These are phyloP conservation scores for Gracilinanus agilis DNA, from an alignment of 2,113 vertebrate genomes.

Conservation along the genomic window DNA sequence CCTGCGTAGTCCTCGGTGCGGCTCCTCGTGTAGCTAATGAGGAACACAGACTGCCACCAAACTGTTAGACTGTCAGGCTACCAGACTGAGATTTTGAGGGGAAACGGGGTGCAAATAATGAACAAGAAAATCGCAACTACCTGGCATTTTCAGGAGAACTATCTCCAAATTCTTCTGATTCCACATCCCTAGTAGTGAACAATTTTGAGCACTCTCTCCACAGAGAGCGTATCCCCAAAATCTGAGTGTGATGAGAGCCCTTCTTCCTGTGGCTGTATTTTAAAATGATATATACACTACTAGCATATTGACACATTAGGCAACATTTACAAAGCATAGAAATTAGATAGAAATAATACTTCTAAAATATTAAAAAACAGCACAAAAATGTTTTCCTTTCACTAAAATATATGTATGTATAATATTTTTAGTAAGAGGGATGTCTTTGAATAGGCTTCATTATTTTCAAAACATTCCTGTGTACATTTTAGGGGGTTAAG, in stretches of 20 bases:
- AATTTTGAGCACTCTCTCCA: background rate
- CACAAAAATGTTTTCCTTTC: background rate
- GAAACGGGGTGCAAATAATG: background rate
- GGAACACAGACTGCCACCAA: slow-evolving; percentile 28
- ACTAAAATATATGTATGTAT: background rate
- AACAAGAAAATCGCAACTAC: background rate
- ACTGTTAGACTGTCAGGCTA: background rate
- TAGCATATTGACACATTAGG: background rate
- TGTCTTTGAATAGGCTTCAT: background rate
- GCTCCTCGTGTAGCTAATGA: slow-evolving; percentile 43
- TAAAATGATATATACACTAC: background rate
- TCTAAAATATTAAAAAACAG: background rate
- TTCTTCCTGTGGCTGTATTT: background rate
- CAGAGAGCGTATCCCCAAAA: background rate
- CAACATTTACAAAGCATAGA: background rate
- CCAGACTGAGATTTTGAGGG: background rate
- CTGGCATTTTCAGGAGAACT: background rate
- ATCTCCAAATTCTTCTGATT: background rate
- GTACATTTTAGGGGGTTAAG: background rate
- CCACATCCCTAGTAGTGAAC: background rate
- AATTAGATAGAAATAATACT: background rate
- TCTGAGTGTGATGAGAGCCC: background rate
- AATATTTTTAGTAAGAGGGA: background rate
- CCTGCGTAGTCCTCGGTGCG: slow-evolving; percentile 4
- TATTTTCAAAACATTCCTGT: background rate